Evolutionary conservation across 2,797 vertebrate species (phyloP), one percentile per base, ranked within the genome.

Genomic region (Myotis findleyi): DNA sequence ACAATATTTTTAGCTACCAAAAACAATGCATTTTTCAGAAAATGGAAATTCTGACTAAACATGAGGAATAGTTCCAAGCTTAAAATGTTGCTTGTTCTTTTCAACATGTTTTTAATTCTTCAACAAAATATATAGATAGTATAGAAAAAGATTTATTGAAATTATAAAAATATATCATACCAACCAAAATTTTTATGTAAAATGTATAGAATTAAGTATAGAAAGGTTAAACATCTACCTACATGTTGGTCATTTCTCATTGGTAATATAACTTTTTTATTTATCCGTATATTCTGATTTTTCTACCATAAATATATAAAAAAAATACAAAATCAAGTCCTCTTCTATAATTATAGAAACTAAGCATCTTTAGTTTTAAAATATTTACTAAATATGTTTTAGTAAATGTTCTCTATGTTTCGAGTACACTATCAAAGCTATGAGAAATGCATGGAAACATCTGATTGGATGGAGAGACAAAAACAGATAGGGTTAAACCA

Each of bases 1-100:
- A 84, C 10, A 59, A 71, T 57, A 85, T 47, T 69, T 94, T 69
- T 77, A 87, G 75, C 66, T 87, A 83, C 47, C 51, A 92, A 93
- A 91, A 86, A 66, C 38, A 95, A 64, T 14, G 5, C 10, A 66
- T 53, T 53, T 89, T 66, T 76, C 17, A 87, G 30, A 93, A 97
- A 95, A 89, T 59, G 6, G 87, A 94, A 87, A 77, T 89, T 88
- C 12, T 53, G 36, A 57, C 23, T 92, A 91, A 89, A 93, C 72
- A 71, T 53, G 30, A 95, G 30, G 92, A 87, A 88, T 44, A 1
- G 30, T 76, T 92, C 68, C 41, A 91, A 59, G 25, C 8, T 94
- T 69, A 91, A 96, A 89, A 87, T 68, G 5, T n/a, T 49, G 12
- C 47, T 76, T 68, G 44, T 89, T 87, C 75, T 51, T 53, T 64